phyloP scores from a whole-genome alignment of 2,113 vertebrate genomes.

The Gallinago jamesoni region DNA sequence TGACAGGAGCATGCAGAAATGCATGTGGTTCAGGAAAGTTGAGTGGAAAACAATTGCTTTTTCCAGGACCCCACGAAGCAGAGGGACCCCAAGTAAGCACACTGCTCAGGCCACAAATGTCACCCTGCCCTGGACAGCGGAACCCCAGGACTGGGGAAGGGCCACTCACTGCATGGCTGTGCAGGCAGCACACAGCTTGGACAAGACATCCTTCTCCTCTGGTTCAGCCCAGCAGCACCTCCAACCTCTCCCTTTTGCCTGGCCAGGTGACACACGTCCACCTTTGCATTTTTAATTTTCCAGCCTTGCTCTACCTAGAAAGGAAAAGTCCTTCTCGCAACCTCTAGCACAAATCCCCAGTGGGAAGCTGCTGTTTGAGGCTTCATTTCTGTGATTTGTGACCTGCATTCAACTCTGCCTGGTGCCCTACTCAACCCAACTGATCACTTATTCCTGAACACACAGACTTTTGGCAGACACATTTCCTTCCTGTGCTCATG shows the following conservation, averaged over 20 bases:
- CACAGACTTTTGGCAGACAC: neutral
- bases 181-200: neutral
- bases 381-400: neutral
- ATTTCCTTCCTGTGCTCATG: neutral
- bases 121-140: fast-evolving
- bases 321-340: neutral
- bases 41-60: neutral
- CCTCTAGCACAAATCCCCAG: neutral
- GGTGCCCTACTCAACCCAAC: neutral
- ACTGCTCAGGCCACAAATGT: neutral
- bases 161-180: fast-evolving
- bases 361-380: neutral
- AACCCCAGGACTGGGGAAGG: fast-evolving
- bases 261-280: neutral
- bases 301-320: neutral
- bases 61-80: neutral
- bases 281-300: neutral
- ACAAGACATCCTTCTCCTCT: fast-evolving
- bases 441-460: neutral
- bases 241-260: neutral
- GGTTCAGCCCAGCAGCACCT: neutral
- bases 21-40: neutral
- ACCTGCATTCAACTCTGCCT: neutral
- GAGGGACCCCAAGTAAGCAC: neutral
- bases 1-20: neutral